Evolutionary conservation across 1,140 invertebrate species (phyloP).

Genomic region (Portunus trituberculatus): DNA sequence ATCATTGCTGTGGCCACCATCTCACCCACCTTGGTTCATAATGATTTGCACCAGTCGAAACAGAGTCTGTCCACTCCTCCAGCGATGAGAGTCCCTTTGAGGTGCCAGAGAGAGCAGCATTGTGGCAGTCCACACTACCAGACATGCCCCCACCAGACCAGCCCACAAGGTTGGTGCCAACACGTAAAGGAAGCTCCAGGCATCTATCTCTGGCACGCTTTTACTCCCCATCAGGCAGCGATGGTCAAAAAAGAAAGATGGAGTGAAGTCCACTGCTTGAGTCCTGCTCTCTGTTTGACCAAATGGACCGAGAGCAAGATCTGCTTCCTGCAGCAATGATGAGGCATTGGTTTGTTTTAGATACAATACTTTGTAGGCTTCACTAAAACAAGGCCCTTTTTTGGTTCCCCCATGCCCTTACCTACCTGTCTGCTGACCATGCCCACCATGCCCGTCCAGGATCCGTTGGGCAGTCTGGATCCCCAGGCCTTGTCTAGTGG

Average conservation of each 20-base stretch:
- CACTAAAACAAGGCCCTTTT: neutral
- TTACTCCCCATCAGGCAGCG: slow-evolving; percentile 35
- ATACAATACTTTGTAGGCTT: neutral
- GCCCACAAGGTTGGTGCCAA: slow-evolving; percentile 35
- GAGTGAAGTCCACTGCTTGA: slow-evolving; percentile 43
- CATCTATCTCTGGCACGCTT: slow-evolving; percentile 36
- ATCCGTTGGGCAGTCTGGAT: slow-evolving; percentile 29
- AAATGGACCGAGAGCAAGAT: slow-evolving; percentile 58
- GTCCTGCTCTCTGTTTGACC: slow-evolving; percentile 27
- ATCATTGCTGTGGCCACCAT: too few species aligned
- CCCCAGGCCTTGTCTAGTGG: neutral
- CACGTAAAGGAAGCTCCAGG: slow-evolving; percentile 52
- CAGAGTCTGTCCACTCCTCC: neutral
- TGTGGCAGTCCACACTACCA: neutral
- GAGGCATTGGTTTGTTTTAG: neutral
- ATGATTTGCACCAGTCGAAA: neutral
- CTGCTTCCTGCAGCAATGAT: slow-evolving; percentile 25
- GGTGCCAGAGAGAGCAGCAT: neutral
- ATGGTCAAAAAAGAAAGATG: slow-evolving; percentile 33
- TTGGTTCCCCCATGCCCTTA: neutral
- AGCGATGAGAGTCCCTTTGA: neutral
- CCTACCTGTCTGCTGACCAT: slow-evolving; percentile 21
- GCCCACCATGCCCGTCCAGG: slow-evolving; percentile 51
- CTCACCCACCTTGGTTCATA: neutral
- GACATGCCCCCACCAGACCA: neutral